These are phyloP conservation scores for Disparrhopalites patrizii DNA, from an alignment of 2,888 invertebrate genomes.

Conservation along the genomic window DNA sequence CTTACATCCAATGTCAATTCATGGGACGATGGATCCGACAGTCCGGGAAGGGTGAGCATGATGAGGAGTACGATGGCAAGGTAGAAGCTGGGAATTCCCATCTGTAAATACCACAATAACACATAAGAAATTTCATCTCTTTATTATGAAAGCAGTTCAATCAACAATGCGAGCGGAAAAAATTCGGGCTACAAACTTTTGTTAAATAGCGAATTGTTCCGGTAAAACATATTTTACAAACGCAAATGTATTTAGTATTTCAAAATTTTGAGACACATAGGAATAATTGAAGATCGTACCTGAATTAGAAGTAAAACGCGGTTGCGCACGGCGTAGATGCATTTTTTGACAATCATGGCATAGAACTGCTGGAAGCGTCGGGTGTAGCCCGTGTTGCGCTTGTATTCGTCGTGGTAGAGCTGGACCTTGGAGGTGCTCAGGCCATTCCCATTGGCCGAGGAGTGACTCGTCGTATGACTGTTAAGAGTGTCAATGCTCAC, in stretches of 20 bases:
- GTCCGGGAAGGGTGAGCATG: constrained; percentile 55
- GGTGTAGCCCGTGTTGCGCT: constrained; percentile 49
- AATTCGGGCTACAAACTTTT: no score
- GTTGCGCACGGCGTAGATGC: constrained; percentile 62
- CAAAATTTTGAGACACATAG: no score
- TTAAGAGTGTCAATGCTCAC: constrained; percentile 20
- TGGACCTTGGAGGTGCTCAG: constrained; percentile 21
- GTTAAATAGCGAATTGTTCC: no score
- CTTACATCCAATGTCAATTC: constrained; percentile 55
- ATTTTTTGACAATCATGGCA: constrained; percentile 66
- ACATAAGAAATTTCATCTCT: not conserved
- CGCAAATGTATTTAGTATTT: no score
- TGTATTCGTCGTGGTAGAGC: constrained; percentile 27
- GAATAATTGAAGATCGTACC: constrained; percentile 12
- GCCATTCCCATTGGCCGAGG: constrained; percentile 3
- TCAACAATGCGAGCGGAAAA: no score
- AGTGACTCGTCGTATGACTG: constrained; percentile 5
- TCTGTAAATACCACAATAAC: constrained; percentile 56
- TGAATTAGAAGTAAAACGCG: constrained; percentile 57
- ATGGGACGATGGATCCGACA: constrained; percentile 57
- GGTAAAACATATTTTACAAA: no score
- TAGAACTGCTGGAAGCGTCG: constrained; percentile 60
- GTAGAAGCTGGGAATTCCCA: constrained; percentile 65
- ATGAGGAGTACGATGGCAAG: constrained; percentile 62
- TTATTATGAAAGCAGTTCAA: no score